Conservation (phyloP, 2,888 invertebrate genomes). For the Lasioglossum leucozonium region DNA sequence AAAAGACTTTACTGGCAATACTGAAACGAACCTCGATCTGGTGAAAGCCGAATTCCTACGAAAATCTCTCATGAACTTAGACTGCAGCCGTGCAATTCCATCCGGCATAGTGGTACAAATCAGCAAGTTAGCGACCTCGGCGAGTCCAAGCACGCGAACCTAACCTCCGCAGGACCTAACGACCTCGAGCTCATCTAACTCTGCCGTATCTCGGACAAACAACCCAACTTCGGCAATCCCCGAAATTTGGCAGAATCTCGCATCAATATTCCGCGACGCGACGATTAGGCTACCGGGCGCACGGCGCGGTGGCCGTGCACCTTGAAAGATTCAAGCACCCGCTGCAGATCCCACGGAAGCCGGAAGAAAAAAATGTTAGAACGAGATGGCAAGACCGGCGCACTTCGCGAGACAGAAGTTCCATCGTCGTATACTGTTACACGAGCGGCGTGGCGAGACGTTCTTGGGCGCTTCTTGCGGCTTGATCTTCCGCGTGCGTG, state of each 20-base stretch:
- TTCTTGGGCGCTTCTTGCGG: slow-evolving; percentile 60
- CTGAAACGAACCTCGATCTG: not conserved
- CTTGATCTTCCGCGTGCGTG: slow-evolving; percentile 72
- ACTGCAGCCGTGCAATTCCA: not conserved
- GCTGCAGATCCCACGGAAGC: not conserved
- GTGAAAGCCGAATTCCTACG: not conserved
- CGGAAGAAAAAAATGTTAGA: slow-evolving; percentile 14
- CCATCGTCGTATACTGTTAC: slow-evolving; percentile 58
- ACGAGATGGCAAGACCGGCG: slow-evolving; percentile 28
- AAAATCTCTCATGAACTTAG: not conserved
- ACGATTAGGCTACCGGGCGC: not conserved
- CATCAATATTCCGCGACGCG: not conserved
- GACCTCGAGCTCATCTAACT: not conserved
- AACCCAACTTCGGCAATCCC: not conserved
- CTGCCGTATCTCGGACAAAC: not conserved
- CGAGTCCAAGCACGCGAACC: not conserved
- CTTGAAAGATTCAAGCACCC: not conserved
- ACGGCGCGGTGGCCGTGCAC: not conserved
- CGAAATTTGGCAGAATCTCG: not conserved
- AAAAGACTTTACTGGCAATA: no score
- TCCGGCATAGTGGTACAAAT: not conserved
- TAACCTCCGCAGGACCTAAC: not conserved
- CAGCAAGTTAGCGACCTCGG: not conserved
- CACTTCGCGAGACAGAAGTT: slow-evolving; percentile 41
- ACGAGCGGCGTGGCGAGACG: slow-evolving; percentile 12